Conservation (phyloP, 92 coral and sea anemone species). For the Heliopora coerulea region DNA sequence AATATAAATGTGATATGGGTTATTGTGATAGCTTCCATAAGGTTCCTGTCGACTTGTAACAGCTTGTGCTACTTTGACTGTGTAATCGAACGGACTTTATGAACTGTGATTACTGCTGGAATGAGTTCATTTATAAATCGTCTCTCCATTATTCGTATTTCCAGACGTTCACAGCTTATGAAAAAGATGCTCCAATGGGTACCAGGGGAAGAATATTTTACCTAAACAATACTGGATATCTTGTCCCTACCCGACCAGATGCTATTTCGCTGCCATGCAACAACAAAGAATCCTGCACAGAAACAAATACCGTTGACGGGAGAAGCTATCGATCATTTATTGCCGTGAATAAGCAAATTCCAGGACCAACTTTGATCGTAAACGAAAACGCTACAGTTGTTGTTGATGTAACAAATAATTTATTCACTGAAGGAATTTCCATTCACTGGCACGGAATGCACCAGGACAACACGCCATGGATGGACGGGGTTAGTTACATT, state of each 20-base stretch:
- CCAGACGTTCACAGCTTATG: constrained; percentile 32
- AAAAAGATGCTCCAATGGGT: constrained; percentile 15
- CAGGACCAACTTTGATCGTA: constrained; percentile 76
- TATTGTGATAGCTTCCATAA: too few relatives aligned
- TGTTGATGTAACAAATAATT: constrained; percentile 57
- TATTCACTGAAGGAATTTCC: constrained; percentile 63
- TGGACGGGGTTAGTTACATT: constrained; percentile 69
- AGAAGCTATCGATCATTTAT: constrained; percentile 54
- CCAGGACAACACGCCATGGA: constrained; percentile 72
- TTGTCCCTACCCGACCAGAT: background rate
- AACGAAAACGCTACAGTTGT: constrained; percentile 53
- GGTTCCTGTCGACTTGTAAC: too few relatives aligned
- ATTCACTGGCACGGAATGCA: constrained; percentile 84
- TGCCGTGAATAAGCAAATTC: constrained; percentile 70
- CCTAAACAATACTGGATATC: background rate
- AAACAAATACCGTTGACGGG: constrained; percentile 54
- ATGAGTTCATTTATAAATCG: too few relatives aligned
- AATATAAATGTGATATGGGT: too few relatives aligned
- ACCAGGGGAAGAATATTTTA: constrained; percentile 18
- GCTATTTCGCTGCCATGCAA: constrained; percentile 6
- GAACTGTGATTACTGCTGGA: too few relatives aligned
- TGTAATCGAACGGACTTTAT: too few relatives aligned
- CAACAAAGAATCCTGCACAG: constrained; percentile 33
- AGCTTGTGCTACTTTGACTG: too few relatives aligned
- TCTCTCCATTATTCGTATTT: too few relatives aligned